Percentiles rank a stretch among this genome's conserved stretches.
These are phyloP conservation scores for Pocillopora verrucosa DNA, from an alignment of 64 coral and sea anemone genomes.

Conservation along the genomic window DNA sequence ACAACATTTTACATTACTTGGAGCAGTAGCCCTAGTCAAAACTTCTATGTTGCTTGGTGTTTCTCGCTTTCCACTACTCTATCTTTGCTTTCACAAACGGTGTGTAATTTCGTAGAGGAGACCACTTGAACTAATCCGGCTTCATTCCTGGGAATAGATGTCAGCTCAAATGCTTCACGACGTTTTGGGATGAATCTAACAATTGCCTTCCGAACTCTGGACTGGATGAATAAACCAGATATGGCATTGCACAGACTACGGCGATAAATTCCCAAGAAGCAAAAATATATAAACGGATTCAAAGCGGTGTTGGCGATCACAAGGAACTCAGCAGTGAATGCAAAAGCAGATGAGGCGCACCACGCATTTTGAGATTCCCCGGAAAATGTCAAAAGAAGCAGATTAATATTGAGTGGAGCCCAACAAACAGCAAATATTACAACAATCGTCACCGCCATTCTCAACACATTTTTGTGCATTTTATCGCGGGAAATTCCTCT, in stretches of 20 bases:
- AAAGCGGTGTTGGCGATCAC: constrained; percentile 4
- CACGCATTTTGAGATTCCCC: not conserved
- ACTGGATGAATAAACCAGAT: not conserved
- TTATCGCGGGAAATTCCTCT: constrained; percentile 12
- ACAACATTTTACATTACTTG: too few species aligned
- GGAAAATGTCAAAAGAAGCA: constrained; percentile 1
- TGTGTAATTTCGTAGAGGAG: too few species aligned
- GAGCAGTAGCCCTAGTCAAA: too few species aligned
- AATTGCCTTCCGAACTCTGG: not conserved
- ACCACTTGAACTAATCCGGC: too few species aligned
- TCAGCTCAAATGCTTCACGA: constrained; percentile 25
- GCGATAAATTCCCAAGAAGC: constrained; percentile 10
- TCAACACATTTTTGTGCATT: constrained; percentile 60
- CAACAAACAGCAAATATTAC: constrained; percentile 46
- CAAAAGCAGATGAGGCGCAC: not conserved
- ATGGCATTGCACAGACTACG: not conserved
- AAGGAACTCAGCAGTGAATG: constrained; percentile 1
- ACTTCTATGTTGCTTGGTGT: too few species aligned
- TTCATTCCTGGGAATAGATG: not conserved
- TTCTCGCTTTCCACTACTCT: too few species aligned
- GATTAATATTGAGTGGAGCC: constrained; percentile 27
- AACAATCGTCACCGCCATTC: constrained; percentile 43
- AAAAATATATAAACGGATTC: constrained; percentile 18
- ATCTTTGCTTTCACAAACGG: too few species aligned
- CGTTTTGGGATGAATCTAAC: not conserved